Evolutionary conservation across 2,888 invertebrate species (phyloP).

Genomic region (Griposia aprilina): DNA sequence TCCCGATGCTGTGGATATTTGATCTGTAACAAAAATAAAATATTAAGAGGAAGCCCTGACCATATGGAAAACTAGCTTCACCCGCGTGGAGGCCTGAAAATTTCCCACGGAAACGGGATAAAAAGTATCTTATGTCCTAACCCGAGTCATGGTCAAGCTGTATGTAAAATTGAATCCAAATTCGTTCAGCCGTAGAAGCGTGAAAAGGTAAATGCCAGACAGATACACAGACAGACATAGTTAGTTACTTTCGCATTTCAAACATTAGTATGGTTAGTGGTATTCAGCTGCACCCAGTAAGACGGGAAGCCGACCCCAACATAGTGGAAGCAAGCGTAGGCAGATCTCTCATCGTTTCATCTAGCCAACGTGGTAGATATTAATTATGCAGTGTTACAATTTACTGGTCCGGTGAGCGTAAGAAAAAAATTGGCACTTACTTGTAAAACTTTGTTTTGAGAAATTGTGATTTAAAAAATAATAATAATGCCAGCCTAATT

Average conservation of each 20-base stretch:
- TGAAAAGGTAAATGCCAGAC: background rate
- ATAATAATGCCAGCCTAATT: background rate
- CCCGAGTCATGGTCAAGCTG: fast-evolving
- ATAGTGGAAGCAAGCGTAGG: background rate
- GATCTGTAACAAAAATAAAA: conserved; percentile 91
- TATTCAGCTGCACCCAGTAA: background rate
- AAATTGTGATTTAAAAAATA: background rate
- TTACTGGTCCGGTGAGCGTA: conserved; percentile 34
- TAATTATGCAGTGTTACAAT: conserved; percentile 39
- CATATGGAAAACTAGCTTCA: too few relatives aligned
- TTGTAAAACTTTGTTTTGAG: background rate
- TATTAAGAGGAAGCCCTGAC: conserved; percentile 7
- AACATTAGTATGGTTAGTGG: too few relatives aligned
- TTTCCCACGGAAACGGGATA: background rate
- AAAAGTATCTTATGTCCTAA: background rate
- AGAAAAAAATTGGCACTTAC: background rate
- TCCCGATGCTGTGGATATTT: conserved; percentile 98
- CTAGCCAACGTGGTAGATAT: conserved; percentile 23
- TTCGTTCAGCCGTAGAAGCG: background rate
- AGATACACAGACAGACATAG: background rate
- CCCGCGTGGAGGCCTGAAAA: background rate
- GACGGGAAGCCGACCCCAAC: background rate
- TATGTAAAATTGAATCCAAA: background rate
- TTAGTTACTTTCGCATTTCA: too few relatives aligned
- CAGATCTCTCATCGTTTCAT: conserved; percentile 10